Evolutionary conservation across 1,140 invertebrate genomes (phyloP), one percentile per base, ranked within the genome.

Genomic region (Globodera ellingtonae): DNA sequence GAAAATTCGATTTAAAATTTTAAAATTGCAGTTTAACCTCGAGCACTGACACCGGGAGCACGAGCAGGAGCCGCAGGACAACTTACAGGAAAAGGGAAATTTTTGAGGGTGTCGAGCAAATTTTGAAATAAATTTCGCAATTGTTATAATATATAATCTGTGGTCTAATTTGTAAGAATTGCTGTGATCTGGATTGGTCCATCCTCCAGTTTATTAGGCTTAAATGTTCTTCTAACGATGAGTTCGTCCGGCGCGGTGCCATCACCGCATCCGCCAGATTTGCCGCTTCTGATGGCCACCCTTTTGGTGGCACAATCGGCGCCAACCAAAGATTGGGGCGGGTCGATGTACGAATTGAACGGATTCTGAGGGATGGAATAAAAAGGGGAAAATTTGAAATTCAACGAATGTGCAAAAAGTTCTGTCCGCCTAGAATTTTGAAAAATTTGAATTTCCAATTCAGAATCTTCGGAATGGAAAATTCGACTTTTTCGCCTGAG

Each of bases 1-100:
- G 50, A 18, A 70, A 70, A 18, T 24, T n/a, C 67, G 9, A 70
- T 9, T 8, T 9, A 4, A 35, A 70, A 70, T 15, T 62, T 10
- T 70, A 4, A 47, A 70, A 15, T 21, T 67, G n/a, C 66, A 44
- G 8, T 9, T 44, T 59, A n/a, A 77, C 75, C 59, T 46, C 21
- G 62, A 77, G 47, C 75, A 77, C 44, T 77, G 18, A 48, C 75
- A 77, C 18, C 47, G 46, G 48, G 62, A 67, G 50, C 75, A 77
- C 48, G 75, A 77, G 47, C 75, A 77, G 21, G 9, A 50, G 18
- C 75, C 75, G 50, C 75, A 77, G 21, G 24, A 35, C 48, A 77
- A 67, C 67, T 76, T 6, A 70, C 24, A 70, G 4, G 15, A 10
- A 62, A 62, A 3, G 18, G 18, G 50, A 13, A 7, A 52, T 52